These are phyloP conservation scores for Mesorhabditis spiculigera DNA, from an alignment of 2,888 invertebrate species.

Conservation along the genomic window DNA sequence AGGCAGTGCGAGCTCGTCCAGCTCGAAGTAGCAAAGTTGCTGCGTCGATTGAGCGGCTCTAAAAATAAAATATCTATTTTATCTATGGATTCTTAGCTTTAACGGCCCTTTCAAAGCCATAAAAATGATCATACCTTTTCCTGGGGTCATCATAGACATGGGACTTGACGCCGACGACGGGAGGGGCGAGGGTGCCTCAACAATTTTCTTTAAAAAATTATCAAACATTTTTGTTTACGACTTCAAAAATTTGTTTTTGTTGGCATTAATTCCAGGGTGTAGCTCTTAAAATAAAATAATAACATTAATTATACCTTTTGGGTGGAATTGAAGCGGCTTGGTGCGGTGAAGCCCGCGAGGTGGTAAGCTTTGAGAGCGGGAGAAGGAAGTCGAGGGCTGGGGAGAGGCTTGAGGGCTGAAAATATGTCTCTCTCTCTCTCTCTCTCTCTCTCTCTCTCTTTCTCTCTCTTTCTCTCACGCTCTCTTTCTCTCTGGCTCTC, in stretches of 20 bases:
- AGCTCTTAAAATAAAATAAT: too few species aligned
- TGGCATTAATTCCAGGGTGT: too few species aligned
- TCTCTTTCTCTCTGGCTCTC: too few species aligned
- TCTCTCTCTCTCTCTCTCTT: too few species aligned
- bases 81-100: too few species aligned
- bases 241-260: neutral
- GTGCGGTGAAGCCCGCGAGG: neutral
- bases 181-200: neutral
- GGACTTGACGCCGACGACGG: neutral
- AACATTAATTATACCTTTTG: too few species aligned
- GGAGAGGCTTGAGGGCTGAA: constrained; percentile 6
- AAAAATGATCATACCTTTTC: neutral
- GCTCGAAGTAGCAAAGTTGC: neutral
- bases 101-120: too few species aligned
- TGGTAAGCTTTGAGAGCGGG: neutral
- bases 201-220: too few species aligned
- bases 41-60: neutral
- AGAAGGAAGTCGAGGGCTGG: neutral
- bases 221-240: too few species aligned
- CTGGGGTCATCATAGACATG: constrained; percentile 4
- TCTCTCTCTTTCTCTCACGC: too few species aligned
- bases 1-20: neutral
- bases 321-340: neutral
- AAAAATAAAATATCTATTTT: too few species aligned
- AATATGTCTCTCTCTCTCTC: neutral